A percentile compares a stretch with the other conserved stretches of the same genome.
phyloP scores from a whole-genome alignment of 2,113 vertebrate species.

The Neotoma lepida region DNA sequence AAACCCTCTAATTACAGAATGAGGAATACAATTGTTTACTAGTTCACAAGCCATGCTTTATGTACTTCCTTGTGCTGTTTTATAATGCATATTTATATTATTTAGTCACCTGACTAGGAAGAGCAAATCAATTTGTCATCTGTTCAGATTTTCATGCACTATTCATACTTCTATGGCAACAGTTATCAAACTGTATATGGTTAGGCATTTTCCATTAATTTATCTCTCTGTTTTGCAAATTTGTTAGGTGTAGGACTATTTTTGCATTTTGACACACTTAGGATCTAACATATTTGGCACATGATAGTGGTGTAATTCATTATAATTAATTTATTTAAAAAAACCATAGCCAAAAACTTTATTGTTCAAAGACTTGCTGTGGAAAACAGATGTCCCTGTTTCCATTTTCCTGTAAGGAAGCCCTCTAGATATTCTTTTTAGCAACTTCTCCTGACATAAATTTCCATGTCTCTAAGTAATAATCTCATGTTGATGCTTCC shows the following conservation, averaged over 20 bases:
- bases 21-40: background rate
- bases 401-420: background rate
- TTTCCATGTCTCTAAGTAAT: background rate
- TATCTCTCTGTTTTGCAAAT: background rate
- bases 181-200: slow-evolving; percentile 1
- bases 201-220: slow-evolving; percentile 10
- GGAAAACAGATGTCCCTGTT: background rate
- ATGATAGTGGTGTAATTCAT: background rate
- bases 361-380: background rate
- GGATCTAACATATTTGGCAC: background rate
- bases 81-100: background rate
- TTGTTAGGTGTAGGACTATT: background rate
- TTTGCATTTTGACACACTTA: background rate
- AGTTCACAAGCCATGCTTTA: background rate
- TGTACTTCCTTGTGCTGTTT: background rate
- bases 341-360: background rate
- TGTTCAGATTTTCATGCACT: background rate
- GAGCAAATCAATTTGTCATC: background rate
- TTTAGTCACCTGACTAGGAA: background rate
- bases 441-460: background rate
- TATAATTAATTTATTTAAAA: background rate
- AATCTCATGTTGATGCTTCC: background rate
- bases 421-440: background rate
- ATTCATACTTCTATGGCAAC: background rate
- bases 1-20: slow-evolving; percentile 22